Conservation (phyloP, 1,140 invertebrate genomes). For the Anadara kagoshimensis region DNA sequence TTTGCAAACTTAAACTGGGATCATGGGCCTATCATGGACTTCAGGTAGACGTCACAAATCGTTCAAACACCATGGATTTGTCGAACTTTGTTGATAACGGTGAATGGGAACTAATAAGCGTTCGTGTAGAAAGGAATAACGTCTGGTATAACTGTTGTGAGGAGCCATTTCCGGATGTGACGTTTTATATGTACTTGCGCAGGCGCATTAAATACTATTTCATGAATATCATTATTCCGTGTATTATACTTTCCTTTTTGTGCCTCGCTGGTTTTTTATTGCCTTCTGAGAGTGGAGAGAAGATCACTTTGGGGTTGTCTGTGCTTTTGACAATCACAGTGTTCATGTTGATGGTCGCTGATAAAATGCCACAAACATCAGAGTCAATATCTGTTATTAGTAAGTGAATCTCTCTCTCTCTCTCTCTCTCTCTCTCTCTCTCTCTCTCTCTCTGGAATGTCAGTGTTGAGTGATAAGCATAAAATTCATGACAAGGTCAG, state of each 20-base stretch:
- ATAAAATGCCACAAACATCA: constrained; percentile 79
- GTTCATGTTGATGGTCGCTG: constrained; percentile 79
- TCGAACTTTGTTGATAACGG: constrained; percentile 69
- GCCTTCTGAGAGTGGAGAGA: constrained; percentile 79
- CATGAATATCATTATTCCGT: constrained; percentile 79
- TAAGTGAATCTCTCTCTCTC: constrained; percentile 57
- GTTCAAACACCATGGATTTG: constrained; percentile 77
- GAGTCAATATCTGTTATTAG: constrained; percentile 78
- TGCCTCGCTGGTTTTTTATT: constrained; percentile 77
- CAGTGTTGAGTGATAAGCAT: no score
- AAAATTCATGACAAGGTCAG: no score
- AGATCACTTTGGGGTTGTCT: constrained; percentile 79
- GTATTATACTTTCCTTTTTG: constrained; percentile 77
- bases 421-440: no score
- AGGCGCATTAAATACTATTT: constrained; percentile 74
- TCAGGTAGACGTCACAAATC: constrained; percentile 77
- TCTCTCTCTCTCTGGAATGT: no score
- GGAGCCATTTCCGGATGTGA: constrained; percentile 73
- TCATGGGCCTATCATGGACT: constrained; percentile 72
- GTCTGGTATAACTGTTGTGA: constrained; percentile 83
- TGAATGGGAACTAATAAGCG: constrained; percentile 63
- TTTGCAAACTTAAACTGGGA: constrained; percentile 89
- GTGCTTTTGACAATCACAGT: constrained; percentile 78
- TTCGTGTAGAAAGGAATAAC: constrained; percentile 76
- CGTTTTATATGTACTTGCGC: constrained; percentile 73